Base-by-base conservation (phyloP, 2,888 invertebrate species). In the Azorinus chamasolen region DNA sequence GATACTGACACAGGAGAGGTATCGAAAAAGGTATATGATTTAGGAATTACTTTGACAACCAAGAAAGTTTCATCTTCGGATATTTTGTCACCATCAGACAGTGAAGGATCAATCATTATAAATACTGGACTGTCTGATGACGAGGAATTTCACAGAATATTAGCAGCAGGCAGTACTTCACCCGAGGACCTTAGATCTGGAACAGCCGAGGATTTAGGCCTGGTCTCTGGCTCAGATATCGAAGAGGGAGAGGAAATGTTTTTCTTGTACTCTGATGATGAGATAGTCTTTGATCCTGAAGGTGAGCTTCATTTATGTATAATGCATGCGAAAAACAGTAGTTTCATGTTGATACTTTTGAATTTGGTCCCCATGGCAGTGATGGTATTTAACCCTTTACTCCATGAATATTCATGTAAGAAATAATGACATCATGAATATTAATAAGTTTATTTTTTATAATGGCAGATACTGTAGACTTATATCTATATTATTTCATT, bases 181-280 rank as follows among this genome's bases (percentile, higher is more conserved):
- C 43, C 48, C 12, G 65, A 70, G 48, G 73, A 74, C 54, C 63
- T 57, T 27, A 64, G 53, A 22, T 18, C 63, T 45, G 61, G 61
- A 12, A 55, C 70, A 16, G 71, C 45, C 53, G 50, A 58, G 14
- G 51, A 62, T 41, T 51, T 71, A 50, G 74, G 62, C 43, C 64
- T 79, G 41, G 68, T 79, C 39, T 64, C 79, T 27, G 79, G 79
- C 10, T 79, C 79, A 24, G 79, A 79, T 50, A 61, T 79, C 25
- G 77, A 77, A 18, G 79, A 79, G 43, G 58, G 65, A 45, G 63
- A 55, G n/a, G 32, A 65, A 10, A 32, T 32, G 32, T 32, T 32
- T 10, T 32, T 32, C 32, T 32, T 32, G 32, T 32, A 32, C 32
- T 32, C 32, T 32, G 32, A 32, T 32, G 53, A 32, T 59, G 51